phyloP scores from a whole-genome alignment of 2,888 invertebrate species.

The Eupithecia subfuscata region DNA sequence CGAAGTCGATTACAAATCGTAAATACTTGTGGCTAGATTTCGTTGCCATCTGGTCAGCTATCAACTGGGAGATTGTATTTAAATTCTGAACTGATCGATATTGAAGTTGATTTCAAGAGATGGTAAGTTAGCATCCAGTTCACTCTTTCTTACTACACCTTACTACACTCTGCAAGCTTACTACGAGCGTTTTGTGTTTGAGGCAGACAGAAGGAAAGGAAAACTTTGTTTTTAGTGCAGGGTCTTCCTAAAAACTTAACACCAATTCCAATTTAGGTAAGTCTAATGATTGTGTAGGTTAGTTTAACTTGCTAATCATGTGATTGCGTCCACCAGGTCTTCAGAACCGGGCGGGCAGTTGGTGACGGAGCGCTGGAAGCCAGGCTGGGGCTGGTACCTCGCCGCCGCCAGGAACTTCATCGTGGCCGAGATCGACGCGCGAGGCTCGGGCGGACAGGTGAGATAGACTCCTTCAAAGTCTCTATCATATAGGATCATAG shows the following conservation, averaged over 20 bases:
- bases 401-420: conserved; percentile 92
- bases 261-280: neutral
- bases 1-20: no score
- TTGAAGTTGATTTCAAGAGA: no score
- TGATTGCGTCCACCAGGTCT: conserved; percentile 54
- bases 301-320: neutral
- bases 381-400: conserved; percentile 94
- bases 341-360: conserved; percentile 90
- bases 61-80: no score
- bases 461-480: neutral
- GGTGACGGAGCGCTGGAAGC: conserved; percentile 91
- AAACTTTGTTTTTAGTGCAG: neutral
- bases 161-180: neutral
- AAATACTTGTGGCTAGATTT: no score
- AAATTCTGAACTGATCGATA: no score
- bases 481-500: no score
- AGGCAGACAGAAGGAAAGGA: neutral
- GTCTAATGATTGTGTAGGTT: no score
- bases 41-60: no score
- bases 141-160: neutral
- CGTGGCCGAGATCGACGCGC: conserved; percentile 94
- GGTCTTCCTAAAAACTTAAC: neutral
- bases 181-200: no score
- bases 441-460: conserved; percentile 90
- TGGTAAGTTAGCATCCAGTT: no score